A percentile compares a stretch with the other conserved stretches of the same genome.
These are phyloP conservation scores for Elymnias hypermnestra DNA, from an alignment of 1,140 invertebrate species.

Conservation along the genomic window DNA sequence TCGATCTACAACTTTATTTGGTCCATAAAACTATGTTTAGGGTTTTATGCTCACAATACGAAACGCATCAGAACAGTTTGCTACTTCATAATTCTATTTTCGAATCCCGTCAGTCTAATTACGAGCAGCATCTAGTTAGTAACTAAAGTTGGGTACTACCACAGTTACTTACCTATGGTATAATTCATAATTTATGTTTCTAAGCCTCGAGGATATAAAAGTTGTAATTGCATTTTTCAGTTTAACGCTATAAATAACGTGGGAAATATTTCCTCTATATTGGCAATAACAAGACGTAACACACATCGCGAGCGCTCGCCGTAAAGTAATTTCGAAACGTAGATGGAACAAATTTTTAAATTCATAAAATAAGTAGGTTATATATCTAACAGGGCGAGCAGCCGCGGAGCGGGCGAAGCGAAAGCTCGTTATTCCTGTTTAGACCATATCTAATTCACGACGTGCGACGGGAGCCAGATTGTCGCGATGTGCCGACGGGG, in stretches of 20 bases:
- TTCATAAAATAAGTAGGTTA: constrained; percentile 26
- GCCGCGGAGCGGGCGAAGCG: constrained; percentile 8
- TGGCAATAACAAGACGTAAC: constrained; percentile 8
- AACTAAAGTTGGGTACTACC: too few species aligned
- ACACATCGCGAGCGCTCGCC: not conserved
- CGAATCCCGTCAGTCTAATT: too few species aligned
- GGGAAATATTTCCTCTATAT: constrained; percentile 5
- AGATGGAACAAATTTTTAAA: constrained; percentile 24
- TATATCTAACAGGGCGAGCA: constrained; percentile 9
- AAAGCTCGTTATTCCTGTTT: constrained; percentile 30
- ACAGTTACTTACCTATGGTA: too few species aligned
- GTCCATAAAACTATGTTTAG: too few species aligned
- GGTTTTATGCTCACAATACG: too few species aligned
- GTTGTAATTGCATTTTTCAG: constrained; percentile 2
- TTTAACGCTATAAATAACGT: constrained; percentile 2
- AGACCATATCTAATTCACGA: constrained; percentile 31
- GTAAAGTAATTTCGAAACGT: constrained; percentile 19
- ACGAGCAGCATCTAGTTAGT: too few species aligned
- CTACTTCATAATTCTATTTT: too few species aligned
- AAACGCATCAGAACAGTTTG: not conserved
- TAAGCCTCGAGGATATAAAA: constrained; percentile 3
- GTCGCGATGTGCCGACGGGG: constrained; percentile 21
- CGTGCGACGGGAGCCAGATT: constrained; percentile 24
- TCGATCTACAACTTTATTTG: too few species aligned
- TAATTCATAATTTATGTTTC: not conserved